Conservation (phyloP, 2,888 invertebrate genomes). For the Mayetiola destructor region DNA sequence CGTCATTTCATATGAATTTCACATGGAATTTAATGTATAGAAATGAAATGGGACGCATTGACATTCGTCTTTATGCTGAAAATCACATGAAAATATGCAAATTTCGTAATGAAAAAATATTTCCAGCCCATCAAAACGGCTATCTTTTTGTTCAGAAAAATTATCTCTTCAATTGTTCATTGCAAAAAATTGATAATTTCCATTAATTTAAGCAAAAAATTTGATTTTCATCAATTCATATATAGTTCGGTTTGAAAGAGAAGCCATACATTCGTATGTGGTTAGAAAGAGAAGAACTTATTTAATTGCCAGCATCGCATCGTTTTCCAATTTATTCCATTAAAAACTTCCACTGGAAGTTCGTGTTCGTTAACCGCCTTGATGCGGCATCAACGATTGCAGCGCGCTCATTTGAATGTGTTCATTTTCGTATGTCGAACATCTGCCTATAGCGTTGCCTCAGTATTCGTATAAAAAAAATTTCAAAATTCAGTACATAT, state of each 20-base stretch:
- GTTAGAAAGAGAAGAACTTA: background rate
- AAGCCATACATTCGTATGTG: background rate
- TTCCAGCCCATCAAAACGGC: too few species aligned
- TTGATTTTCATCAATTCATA: background rate
- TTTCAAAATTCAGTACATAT: background rate
- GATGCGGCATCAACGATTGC: background rate
- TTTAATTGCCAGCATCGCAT: background rate
- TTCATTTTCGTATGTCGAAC: background rate
- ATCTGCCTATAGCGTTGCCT: background rate
- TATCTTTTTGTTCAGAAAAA: too few species aligned
- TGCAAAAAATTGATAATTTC: too few species aligned
- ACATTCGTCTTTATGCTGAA: too few species aligned
- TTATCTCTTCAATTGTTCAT: too few species aligned
- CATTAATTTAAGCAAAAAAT: too few species aligned
- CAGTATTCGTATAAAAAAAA: background rate
- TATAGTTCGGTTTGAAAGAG: background rate
- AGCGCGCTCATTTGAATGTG: constrained; percentile 1
- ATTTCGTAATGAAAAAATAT: too few species aligned
- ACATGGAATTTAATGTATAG: too few species aligned
- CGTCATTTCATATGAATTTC: background rate
- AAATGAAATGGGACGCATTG: too few species aligned
- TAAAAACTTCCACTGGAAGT: background rate
- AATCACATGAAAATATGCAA: too few species aligned
- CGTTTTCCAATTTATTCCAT: background rate
- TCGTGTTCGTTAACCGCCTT: background rate